Evolutionary conservation across 2,113 vertebrate genomes (phyloP).

Genomic region (Hassar affinis): DNA sequence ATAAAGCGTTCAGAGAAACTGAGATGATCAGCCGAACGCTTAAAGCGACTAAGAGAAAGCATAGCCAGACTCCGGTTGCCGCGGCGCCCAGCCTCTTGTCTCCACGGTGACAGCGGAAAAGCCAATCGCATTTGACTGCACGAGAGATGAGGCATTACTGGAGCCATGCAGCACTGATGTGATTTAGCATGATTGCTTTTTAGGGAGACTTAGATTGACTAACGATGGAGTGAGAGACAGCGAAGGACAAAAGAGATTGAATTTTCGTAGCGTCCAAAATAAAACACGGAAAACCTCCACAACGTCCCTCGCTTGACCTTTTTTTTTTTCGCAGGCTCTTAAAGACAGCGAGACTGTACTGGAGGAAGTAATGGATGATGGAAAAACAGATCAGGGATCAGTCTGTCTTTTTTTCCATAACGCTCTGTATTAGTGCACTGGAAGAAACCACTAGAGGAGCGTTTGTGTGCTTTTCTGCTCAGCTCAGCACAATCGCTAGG

Average conservation of each 20-base stretch:
- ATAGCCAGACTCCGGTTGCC: constrained; percentile 2
- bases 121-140: constrained; percentile 34
- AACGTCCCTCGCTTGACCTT: not conserved
- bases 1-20: not conserved
- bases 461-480: constrained; percentile 29
- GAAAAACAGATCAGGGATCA: constrained; percentile 24
- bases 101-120: constrained; percentile 35
- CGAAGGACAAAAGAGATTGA: not conserved
- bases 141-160: constrained; percentile 21
- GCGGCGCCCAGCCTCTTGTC: constrained; percentile 33
- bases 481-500: constrained; percentile 40
- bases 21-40: not conserved
- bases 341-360: not conserved
- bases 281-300: not conserved
- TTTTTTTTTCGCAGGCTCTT: not conserved
- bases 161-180: constrained; percentile 21
- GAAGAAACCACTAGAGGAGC: constrained; percentile 35
- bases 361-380: not conserved
- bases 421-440: constrained; percentile 39
- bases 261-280: not conserved
- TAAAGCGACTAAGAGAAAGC: not conserved
- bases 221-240: constrained; percentile 12
- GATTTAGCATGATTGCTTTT: constrained; percentile 29
- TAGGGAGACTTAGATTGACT: constrained; percentile 28
- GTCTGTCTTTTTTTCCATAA: constrained; percentile 5